Evolutionary conservation across 1,140 invertebrate genomes (phyloP), one percentile per base, ranked within the genome.

Genomic region (Chironomus tepperi): DNA sequence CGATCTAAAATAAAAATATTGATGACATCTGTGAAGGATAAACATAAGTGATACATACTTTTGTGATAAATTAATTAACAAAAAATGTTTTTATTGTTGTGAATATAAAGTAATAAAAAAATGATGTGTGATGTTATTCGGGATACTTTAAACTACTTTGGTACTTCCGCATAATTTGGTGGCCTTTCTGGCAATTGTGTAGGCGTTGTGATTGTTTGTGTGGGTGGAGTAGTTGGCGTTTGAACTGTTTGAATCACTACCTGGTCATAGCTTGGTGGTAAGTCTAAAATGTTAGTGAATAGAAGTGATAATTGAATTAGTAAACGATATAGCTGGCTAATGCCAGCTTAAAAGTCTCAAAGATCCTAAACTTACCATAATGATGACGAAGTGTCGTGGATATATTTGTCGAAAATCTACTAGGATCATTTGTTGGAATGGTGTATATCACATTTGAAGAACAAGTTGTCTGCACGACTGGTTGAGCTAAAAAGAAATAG

Each of bases 341-440:
- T n/a, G n/a, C n/a, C n/a, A n/a, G n/a, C n/a, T n/a, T n/a, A n/a
- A n/a, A n/a, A n/a, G n/a, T n/a, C n/a, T n/a, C n/a, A n/a, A n/a
- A n/a, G n/a, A n/a, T n/a, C n/a, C n/a, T n/a, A 34, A 12, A n/a
- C 47, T 57, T 57, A 57, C 47, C 47, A 15, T 57, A 57, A 57
- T 57, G 47, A 57, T 57, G 47, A 57, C 47, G 47, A n/a, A 57
- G 47, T 57, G 47, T n/a, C n/a, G 47, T 57, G 12, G 47, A 57
- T 15, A 57, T 57, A 57, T 57, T 57, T 57, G 47, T 57, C 15
- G 47, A 57, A 57, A 57, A 57, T 15, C 47, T 9, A 57, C 15
- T 57, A 57, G 47, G 47, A 57, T 57, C 47, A 15, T 57, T 57
- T 1, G 47, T 57, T n/a, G 47, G 47, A n/a, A 57, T 57, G 3